Evolutionary conservation across 1,140 invertebrate genomes (phyloP).

Genomic region (Coelopa frigida): DNA sequence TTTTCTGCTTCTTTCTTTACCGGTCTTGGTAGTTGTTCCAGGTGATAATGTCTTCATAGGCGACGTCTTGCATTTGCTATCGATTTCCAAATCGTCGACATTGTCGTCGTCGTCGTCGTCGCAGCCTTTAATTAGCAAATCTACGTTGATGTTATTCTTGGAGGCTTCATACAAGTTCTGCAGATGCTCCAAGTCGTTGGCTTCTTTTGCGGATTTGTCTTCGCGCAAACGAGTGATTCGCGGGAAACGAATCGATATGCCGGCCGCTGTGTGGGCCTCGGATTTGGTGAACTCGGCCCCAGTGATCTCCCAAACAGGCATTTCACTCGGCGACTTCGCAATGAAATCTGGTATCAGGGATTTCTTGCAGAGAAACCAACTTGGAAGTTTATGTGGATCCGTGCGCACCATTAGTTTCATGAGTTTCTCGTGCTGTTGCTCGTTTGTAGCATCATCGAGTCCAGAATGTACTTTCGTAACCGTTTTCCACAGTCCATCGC

Average conservation of each 20-base stretch:
- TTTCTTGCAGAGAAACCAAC: constrained; percentile 77
- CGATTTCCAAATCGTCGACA: constrained; percentile 6
- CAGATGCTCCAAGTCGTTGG: constrained; percentile 71
- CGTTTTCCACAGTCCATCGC: constrained; percentile 67
- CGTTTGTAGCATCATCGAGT: constrained; percentile 77
- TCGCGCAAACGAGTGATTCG: constrained; percentile 73
- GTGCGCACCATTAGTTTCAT: constrained; percentile 49
- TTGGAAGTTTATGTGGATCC: constrained; percentile 61
- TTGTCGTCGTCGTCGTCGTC: constrained; percentile 5
- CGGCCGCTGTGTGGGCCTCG: constrained; percentile 80
- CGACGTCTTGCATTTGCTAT: constrained; percentile 13
- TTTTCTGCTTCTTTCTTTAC: constrained; percentile 15
- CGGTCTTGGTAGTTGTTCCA: constrained; percentile 10
- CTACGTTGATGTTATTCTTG: constrained; percentile 59
- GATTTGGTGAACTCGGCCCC: constrained; percentile 85
- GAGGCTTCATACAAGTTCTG: constrained; percentile 58
- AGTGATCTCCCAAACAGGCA: constrained; percentile 90
- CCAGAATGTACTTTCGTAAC: constrained; percentile 84
- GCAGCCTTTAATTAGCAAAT: constrained; percentile 45
- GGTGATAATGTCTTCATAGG: constrained; percentile 19
- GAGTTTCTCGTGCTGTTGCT: constrained; percentile 55
- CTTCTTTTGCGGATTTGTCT: constrained; percentile 79
- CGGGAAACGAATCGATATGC: constrained; percentile 89
- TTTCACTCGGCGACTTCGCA: constrained; percentile 69
- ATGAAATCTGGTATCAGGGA: constrained; percentile 84